Percentiles rank a stretch among this genome's conserved stretches.
Conservation (phyloP, 2,113 vertebrate species). For the Hypocryptadius cinnamomeus region DNA sequence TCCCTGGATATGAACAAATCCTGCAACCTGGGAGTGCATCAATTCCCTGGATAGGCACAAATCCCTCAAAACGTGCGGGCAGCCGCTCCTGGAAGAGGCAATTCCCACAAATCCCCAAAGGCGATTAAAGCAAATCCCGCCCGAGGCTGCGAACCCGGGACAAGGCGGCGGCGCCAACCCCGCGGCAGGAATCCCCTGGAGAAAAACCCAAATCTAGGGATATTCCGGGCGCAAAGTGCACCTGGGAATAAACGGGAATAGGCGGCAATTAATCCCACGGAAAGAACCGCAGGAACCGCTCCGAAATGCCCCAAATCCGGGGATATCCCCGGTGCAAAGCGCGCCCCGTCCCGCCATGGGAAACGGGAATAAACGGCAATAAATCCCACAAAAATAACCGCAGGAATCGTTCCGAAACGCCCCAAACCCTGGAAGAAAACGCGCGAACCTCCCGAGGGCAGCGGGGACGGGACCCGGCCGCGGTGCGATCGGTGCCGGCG, state of each 20-base stretch:
- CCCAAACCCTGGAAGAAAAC: not conserved
- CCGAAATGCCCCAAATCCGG: no score
- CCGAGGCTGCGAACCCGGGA: not conserved
- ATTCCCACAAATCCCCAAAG: not conserved
- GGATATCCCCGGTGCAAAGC: not conserved
- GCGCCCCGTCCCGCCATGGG: not conserved
- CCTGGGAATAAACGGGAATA: not conserved
- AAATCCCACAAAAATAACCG: rapidly evolving
- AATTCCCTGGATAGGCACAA: rapidly evolving
- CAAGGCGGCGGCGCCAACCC: not conserved
- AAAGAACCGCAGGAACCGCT: not conserved
- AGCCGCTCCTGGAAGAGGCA: not conserved
- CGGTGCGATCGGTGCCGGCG: rapidly evolving
- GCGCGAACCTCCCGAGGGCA: no score
- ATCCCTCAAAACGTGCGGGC: not conserved
- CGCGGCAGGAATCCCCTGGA: not conserved
- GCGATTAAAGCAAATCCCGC: not conserved
- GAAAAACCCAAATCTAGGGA: not conserved
- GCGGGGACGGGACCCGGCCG: no score
- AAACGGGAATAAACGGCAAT: not conserved
- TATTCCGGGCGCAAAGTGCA: not conserved
- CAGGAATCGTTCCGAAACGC: rapidly evolving
- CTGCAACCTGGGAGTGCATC: rapidly evolving
- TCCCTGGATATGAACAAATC: not conserved
- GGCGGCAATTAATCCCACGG: not conserved